Evolutionary conservation across 2,113 vertebrate genomes (phyloP).

Genomic region (Paraplagusia blochii): DNA sequence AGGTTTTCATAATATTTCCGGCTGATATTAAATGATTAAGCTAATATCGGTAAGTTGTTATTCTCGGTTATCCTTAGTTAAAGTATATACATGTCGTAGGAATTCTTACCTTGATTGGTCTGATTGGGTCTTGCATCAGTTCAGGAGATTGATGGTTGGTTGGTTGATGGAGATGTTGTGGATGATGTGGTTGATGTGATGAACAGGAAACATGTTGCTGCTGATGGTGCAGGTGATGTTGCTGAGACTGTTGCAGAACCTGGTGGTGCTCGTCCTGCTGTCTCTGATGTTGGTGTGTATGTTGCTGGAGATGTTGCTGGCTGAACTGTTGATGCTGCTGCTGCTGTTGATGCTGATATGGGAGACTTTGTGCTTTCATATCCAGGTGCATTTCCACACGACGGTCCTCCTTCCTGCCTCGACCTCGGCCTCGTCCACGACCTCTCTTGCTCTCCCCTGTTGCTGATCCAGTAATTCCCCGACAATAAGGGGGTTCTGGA

Average conservation of each 20-base stretch:
- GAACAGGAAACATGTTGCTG: slow-evolving; percentile 48
- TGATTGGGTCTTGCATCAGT: slow-evolving; percentile 57
- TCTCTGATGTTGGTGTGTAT: slow-evolving; percentile 48
- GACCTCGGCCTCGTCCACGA: slow-evolving; percentile 67
- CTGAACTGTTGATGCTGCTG: slow-evolving; percentile 53
- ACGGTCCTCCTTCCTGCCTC: slow-evolving; percentile 67
- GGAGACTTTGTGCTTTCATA: slow-evolving; percentile 63
- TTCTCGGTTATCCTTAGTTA: too few relatives aligned
- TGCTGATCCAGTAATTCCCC: slow-evolving; percentile 71
- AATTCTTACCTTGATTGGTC: slow-evolving; percentile 70
- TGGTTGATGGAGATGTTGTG: slow-evolving; percentile 45
- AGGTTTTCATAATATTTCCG: too few relatives aligned
- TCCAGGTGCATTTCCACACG: slow-evolving; percentile 67
- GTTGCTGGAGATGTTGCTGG: slow-evolving; percentile 61
- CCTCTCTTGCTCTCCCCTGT: slow-evolving; percentile 63
- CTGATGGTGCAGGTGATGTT: slow-evolving; percentile 59
- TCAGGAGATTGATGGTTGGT: slow-evolving; percentile 44
- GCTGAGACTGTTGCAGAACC: slow-evolving; percentile 55
- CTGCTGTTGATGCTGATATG: slow-evolving; percentile 54
- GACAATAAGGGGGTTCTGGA: slow-evolving; percentile 76
- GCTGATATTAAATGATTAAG: too few relatives aligned
- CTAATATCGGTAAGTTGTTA: too few relatives aligned
- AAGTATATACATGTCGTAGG: too few relatives aligned
- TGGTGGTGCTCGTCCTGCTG: slow-evolving; percentile 55
- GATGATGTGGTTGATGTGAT: slow-evolving; percentile 52